These are phyloP conservation scores for Sarcophilus harrisii DNA, from an alignment of 2,797 vertebrate species.

Conservation along the genomic window DNA sequence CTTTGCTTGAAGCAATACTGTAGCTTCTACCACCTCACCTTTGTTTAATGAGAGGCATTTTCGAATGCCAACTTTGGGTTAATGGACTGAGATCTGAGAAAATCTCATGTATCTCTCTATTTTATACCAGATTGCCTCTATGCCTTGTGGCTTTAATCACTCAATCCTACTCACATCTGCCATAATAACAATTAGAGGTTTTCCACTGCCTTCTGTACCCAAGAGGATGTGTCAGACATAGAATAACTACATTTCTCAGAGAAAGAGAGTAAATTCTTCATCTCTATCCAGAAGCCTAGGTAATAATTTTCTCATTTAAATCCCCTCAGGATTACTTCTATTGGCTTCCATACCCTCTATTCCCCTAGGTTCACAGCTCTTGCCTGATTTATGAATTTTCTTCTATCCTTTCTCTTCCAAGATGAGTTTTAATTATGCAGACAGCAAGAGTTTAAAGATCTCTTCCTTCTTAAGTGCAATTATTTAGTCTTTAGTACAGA, in stretches of 20 bases:
- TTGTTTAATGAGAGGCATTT: conserved; percentile 74
- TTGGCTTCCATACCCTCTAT: conserved; percentile 40
- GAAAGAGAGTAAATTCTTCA: conserved; percentile 70
- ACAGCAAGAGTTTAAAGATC: conserved; percentile 67
- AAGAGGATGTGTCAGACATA: conserved; percentile 53
- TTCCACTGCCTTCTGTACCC: conserved; percentile 58
- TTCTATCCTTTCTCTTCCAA: conserved; percentile 52
- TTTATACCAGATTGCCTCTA: conserved; percentile 76
- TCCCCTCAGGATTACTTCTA: conserved; percentile 48
- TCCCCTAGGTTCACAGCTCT: conserved; percentile 54
- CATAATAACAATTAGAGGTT: conserved; percentile 70
- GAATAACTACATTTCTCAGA: conserved; percentile 46
- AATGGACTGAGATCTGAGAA: conserved; percentile 70
- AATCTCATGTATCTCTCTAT: conserved; percentile 62
- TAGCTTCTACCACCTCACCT: conserved; percentile 64
- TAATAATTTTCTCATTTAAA: conserved; percentile 68
- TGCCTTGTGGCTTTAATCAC: conserved; percentile 78
- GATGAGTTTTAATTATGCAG: conserved; percentile 74
- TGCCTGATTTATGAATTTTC: conserved; percentile 66
- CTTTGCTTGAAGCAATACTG: conserved; percentile 66
- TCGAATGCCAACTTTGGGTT: conserved; percentile 60
- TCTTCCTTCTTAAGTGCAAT: conserved; percentile 68
- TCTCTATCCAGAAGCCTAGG: conserved; percentile 55
- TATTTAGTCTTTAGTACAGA: conserved; percentile 65
- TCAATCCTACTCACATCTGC: conserved; percentile 75